A percentile compares a stretch with the other conserved stretches of the same genome.
These are phyloP conservation scores for Archivesica marissinica DNA, from an alignment of 1,140 invertebrate species.

Conservation along the genomic window DNA sequence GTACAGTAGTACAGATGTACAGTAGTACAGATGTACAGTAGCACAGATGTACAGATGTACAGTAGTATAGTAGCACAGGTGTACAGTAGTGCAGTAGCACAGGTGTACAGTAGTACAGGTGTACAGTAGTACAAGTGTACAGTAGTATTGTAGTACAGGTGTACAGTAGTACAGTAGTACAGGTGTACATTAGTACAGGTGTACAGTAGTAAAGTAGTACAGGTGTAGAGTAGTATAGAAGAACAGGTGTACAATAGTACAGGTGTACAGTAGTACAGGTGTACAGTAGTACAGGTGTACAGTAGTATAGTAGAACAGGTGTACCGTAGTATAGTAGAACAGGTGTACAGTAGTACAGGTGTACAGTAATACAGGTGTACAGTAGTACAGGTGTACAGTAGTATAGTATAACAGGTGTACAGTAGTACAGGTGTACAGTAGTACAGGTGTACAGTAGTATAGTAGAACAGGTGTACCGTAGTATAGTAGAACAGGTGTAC, in stretches of 20 bases:
- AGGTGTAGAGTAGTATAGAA: not conserved
- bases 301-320: not conserved
- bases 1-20: constrained; percentile 5
- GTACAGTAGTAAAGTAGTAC: constrained; percentile 17
- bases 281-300: constrained; percentile 43
- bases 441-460: not conserved
- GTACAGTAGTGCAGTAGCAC: constrained; percentile 37
- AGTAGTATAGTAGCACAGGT: not conserved
- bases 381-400: not conserved
- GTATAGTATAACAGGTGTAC: constrained; percentile 17
- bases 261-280: not conserved
- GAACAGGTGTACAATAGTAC: not conserved
- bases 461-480: not conserved
- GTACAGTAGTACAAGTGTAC: not conserved
- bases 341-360: constrained; percentile 16
- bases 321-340: not conserved
- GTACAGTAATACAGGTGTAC: not conserved
- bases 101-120: not conserved
- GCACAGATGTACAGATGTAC: not conserved
- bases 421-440: not conserved
- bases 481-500: constrained; percentile 40
- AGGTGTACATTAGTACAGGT: not conserved
- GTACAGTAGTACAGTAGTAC: not conserved
- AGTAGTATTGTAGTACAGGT: constrained; percentile 19
- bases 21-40: not conserved